Conservation (phyloP, 35 echinoderm and acorn worm genomes). For the Amphiura filiformis region DNA sequence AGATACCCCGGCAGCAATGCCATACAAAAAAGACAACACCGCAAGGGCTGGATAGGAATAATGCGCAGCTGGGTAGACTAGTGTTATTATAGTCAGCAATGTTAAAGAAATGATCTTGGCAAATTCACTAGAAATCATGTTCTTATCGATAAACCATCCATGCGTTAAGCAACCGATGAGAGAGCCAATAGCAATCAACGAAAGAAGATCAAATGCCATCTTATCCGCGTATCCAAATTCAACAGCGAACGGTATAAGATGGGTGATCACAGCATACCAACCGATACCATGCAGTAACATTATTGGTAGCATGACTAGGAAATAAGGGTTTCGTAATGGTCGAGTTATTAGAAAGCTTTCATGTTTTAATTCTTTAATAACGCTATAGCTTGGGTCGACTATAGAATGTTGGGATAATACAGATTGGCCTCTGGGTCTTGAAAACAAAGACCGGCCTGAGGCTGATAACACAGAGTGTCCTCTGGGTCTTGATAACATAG, state of each 20-base stretch:
- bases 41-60: background rate
- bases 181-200: background rate
- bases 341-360: background rate
- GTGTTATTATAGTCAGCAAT: background rate
- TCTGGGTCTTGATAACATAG: too few species aligned
- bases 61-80: background rate
- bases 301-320: background rate
- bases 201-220: background rate
- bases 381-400: background rate
- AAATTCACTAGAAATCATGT: background rate
- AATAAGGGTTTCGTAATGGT: background rate
- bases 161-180: background rate
- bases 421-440: background rate
- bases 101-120: background rate
- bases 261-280: slow-evolving; percentile 6
- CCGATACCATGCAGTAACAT: background rate
- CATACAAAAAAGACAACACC: background rate
- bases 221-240: background rate
- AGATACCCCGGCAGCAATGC: background rate
- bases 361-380: background rate
- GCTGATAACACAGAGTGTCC: too few species aligned
- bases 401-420: background rate
- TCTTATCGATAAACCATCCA: slow-evolving; percentile 26
- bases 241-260: background rate
- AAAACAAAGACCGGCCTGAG: too few species aligned